Evolutionary conservation across 2,888 invertebrate genomes (phyloP).

Genomic region (Choreutis nemorana): DNA sequence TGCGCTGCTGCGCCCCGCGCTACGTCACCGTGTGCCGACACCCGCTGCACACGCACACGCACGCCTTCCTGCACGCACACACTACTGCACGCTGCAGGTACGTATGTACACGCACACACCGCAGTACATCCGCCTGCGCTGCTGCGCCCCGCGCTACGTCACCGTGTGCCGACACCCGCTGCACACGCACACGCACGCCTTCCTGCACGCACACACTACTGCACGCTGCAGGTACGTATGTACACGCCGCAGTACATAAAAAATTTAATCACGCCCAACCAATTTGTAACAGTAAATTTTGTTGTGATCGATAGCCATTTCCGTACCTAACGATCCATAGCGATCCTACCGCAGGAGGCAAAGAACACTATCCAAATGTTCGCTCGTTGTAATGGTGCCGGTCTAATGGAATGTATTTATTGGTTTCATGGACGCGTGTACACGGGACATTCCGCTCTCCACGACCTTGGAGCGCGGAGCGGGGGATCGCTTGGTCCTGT

Average conservation of each 20-base stretch:
- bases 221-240: constrained; percentile 81
- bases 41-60: constrained; percentile 84
- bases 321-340: no score
- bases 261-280: no score
- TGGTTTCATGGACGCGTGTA: no score
- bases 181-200: constrained; percentile 90
- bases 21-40: constrained; percentile 81
- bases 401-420: constrained; percentile 32
- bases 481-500: no score
- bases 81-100: constrained; percentile 88
- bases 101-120: no score
- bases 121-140: constrained; percentile 87
- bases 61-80: constrained; percentile 87
- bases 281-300: no score
- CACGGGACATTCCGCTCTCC: no score
- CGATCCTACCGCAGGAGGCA: no score
- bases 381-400: constrained; percentile 72
- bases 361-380: no score
- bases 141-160: constrained; percentile 76
- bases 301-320: no score
- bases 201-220: constrained; percentile 82
- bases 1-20: constrained; percentile 79
- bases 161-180: constrained; percentile 85
- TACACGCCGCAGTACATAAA: no score
- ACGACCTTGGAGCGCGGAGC: no score